phyloP scores from a whole-genome alignment of 2,888 invertebrate genomes.

The Hyposoter dolosus region DNA sequence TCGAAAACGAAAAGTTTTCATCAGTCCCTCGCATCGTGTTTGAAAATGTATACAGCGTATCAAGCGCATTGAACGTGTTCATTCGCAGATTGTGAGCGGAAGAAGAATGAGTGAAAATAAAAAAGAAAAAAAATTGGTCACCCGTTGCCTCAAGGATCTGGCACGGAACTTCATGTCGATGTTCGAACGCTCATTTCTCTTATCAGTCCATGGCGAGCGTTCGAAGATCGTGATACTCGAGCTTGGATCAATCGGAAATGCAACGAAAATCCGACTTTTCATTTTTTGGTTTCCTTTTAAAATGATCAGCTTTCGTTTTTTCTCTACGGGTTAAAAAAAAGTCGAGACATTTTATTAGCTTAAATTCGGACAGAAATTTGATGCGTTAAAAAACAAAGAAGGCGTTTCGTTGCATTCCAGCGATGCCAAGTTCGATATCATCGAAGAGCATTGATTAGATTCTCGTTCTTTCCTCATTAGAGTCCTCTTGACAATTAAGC shows the following conservation, averaged over 20 bases:
- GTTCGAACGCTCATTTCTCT: conserved; percentile 20
- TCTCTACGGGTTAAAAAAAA: background rate
- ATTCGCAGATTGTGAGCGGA: conserved; percentile 32
- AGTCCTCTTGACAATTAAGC: conserved; percentile 39
- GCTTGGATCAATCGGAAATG: background rate
- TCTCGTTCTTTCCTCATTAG: conserved; percentile 11
- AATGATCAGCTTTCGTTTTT: background rate
- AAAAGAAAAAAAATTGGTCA: conserved; percentile 17
- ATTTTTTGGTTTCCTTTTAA: background rate
- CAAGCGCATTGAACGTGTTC: conserved; percentile 30
- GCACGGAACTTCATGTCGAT: conserved; percentile 37
- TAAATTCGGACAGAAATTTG: background rate
- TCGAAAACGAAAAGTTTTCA: conserved; percentile 31
- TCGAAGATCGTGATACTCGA: background rate
- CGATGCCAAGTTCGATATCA: background rate
- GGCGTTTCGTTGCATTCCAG: background rate
- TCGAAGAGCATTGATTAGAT: conserved; percentile 41
- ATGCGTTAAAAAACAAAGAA: background rate
- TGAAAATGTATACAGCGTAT: conserved; percentile 20
- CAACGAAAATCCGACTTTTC: background rate
- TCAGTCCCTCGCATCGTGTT: conserved; percentile 31
- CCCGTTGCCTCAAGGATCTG: conserved; percentile 20
- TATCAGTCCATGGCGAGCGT: conserved; percentile 1
- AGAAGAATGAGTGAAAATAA: conserved; percentile 15
- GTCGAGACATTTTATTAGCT: background rate